Evolutionary conservation across 2,888 invertebrate species (phyloP).

Genomic region (Amblyjoppa proteus): DNA sequence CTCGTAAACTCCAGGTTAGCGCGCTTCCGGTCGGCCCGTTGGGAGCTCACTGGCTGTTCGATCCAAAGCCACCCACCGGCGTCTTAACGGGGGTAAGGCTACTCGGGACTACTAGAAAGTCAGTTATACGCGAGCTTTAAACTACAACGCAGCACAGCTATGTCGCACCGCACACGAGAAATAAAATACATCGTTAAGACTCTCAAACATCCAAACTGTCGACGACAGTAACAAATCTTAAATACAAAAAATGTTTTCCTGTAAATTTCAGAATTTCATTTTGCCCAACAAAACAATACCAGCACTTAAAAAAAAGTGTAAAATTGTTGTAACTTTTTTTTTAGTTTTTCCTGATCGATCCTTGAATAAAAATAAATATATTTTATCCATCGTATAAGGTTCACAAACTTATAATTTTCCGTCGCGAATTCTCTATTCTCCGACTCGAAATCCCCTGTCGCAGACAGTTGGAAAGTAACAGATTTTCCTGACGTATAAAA

Average conservation of each 20-base stretch:
- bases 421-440: background rate
- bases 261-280: no score
- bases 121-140: background rate
- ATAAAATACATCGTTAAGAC: background rate
- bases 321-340: background rate
- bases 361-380: no score
- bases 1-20: constrained; percentile 46
- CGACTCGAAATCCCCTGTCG: background rate
- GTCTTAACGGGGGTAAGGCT: background rate
- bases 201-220: background rate
- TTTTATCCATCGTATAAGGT: no score
- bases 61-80: background rate
- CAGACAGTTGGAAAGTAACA: background rate
- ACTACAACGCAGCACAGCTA: background rate
- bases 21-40: constrained; percentile 11
- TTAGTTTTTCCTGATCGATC: no score
- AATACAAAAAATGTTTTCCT: no score
- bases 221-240: background rate
- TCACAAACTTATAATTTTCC: no score
- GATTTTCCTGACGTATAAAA: background rate
- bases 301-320: background rate
- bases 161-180: background rate
- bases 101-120: background rate
- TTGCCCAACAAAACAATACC: background rate
- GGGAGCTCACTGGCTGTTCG: constrained; percentile 10